These are phyloP conservation scores for Phylloscopus collybita DNA, from an alignment of 2,797 vertebrate genomes.

Conservation along the genomic window DNA sequence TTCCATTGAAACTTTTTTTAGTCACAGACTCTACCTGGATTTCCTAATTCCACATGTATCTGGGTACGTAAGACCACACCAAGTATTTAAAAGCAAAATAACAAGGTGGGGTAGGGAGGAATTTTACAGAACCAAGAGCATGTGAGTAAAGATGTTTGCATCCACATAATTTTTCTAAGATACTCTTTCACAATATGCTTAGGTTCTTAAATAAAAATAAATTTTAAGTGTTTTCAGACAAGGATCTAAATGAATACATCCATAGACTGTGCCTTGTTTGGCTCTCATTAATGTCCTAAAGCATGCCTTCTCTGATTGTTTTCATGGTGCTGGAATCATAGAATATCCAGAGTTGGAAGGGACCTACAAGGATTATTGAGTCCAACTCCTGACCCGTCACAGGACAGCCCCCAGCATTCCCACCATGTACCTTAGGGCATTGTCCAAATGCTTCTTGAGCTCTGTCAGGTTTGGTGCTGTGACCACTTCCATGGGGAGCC, in stretches of 20 bases:
- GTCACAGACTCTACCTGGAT: not conserved
- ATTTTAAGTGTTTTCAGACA: not conserved
- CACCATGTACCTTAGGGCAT: accelerated
- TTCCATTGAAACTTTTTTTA: not conserved
- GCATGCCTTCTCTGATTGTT: accelerated
- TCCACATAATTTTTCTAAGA: not conserved
- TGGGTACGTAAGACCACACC: not conserved
- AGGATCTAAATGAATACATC: not conserved
- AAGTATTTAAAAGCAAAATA: not conserved
- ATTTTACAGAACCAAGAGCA: not conserved
- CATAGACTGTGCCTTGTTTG: not conserved
- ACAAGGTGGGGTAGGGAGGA: accelerated
- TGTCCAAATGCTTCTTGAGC: not conserved
- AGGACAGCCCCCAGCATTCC: not conserved
- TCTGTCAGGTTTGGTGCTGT: not conserved
- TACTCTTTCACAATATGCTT: not conserved
- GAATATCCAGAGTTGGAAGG: not conserved
- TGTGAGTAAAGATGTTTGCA: not conserved
- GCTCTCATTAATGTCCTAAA: not conserved
- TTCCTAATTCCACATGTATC: not conserved
- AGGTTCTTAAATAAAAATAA: not conserved
- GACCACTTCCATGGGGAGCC: not conserved
- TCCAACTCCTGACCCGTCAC: not conserved
- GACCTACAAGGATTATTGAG: not conserved
- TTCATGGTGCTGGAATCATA: not conserved